A percentile compares a stretch with the other conserved stretches of the same genome.
Evolutionary conservation across 2,797 vertebrate genomes (phyloP).

Genomic region (Aselliscus stoliczkanus): DNA sequence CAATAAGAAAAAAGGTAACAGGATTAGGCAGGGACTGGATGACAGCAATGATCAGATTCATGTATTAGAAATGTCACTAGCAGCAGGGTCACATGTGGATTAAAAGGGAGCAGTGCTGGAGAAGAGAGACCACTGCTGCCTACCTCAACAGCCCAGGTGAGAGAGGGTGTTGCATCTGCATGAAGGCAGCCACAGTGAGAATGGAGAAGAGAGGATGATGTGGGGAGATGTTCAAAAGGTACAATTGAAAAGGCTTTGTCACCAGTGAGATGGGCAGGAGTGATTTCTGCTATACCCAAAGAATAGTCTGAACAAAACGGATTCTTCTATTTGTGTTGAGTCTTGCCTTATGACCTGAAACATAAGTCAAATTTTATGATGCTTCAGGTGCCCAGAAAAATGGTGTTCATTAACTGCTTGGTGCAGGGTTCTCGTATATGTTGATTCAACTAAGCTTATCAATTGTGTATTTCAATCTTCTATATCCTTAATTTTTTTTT

Average conservation of each 20-base stretch:
- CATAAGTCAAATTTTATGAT: background rate
- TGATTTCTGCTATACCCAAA: background rate
- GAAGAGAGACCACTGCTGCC: background rate
- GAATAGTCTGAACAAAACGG: background rate
- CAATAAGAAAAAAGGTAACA: background rate
- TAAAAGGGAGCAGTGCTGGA: background rate
- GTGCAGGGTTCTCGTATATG: background rate
- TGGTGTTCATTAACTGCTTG: background rate
- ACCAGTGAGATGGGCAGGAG: background rate
- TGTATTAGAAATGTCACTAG: background rate
- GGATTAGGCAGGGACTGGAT: background rate
- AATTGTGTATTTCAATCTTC: background rate
- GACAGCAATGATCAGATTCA: background rate
- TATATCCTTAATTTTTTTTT: background rate
- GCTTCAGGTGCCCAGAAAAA: background rate
- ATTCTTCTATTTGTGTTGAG: background rate
- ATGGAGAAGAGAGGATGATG: background rate
- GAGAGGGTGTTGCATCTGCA: background rate
- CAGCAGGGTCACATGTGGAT: background rate
- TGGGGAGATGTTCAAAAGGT: background rate
- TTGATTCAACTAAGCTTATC: background rate
- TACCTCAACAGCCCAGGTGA: background rate
- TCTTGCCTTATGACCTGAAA: background rate
- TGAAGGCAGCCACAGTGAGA: background rate
- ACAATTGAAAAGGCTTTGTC: background rate